Conservation (phyloP, 1,140 invertebrate genomes). For the Drosophila takahashii region DNA sequence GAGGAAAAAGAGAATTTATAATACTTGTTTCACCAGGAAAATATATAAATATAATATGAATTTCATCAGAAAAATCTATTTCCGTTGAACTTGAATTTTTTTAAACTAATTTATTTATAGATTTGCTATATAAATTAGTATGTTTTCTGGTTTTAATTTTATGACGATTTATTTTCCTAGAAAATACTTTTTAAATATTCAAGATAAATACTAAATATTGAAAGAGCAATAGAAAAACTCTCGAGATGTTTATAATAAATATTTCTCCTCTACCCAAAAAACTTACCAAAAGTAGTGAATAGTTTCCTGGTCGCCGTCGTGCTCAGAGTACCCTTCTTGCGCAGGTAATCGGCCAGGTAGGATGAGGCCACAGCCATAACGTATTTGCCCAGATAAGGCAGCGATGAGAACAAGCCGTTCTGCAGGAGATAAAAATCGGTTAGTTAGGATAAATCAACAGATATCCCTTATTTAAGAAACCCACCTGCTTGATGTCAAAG, state of each 20-base stretch:
- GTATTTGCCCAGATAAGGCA: slow-evolving; percentile 95
- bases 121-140: neutral
- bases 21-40: neutral
- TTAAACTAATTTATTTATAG: neutral
- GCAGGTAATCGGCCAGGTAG: slow-evolving; percentile 89
- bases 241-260: too few relatives aligned
- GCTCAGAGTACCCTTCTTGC: slow-evolving; percentile 87
- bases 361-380: slow-evolving; percentile 90
- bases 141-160: neutral
- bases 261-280: neutral
- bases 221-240: too few relatives aligned
- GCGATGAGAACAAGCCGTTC: slow-evolving; percentile 94
- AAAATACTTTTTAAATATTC: neutral
- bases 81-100: slow-evolving; percentile 6
- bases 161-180: neutral
- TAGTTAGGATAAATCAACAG: neutral
- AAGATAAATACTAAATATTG: neutral
- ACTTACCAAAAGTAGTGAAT: slow-evolving; percentile 88
- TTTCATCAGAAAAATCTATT: neutral
- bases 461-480: slow-evolving; percentile 15
- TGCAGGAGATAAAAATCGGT: slow-evolving; percentile 14
- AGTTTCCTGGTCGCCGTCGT: slow-evolving; percentile 90
- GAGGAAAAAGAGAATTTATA: neutral
- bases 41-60: neutral
- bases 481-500: slow-evolving; percentile 91